These are phyloP conservation scores for Anhinga anhinga DNA, from an alignment of 2,113 vertebrate genomes.

Conservation along the genomic window DNA sequence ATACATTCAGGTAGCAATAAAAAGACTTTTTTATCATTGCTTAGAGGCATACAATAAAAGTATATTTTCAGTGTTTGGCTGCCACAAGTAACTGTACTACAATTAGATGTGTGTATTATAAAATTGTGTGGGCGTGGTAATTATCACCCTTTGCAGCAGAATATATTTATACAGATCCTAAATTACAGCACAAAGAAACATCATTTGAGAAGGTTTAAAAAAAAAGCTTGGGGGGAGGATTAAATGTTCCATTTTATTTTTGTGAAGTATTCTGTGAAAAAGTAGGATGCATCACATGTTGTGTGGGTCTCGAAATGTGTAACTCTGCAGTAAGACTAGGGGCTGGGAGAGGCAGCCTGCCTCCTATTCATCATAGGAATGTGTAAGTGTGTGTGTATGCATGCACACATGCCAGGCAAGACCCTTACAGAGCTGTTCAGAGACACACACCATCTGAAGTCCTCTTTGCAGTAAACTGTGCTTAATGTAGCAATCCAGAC, in stretches of 20 bases:
- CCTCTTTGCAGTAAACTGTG: not conserved
- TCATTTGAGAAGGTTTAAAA: not conserved
- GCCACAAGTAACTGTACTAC: conserved; percentile 64
- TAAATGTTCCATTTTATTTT: conserved; percentile 31
- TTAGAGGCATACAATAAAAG: conserved; percentile 43
- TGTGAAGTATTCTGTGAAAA: not conserved
- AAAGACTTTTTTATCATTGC: not conserved
- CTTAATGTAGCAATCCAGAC: not conserved
- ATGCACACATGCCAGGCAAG: not conserved
- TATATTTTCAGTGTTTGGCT: conserved; percentile 58
- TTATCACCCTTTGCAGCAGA: conserved; percentile 65
- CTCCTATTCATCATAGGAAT: not conserved
- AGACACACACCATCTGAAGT: not conserved
- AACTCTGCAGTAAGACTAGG: not conserved
- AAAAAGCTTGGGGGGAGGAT: not conserved
- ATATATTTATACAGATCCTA: conserved; percentile 67
- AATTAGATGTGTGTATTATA: conserved; percentile 68
- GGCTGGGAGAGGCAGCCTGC: not conserved
- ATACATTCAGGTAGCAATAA: conserved; percentile 36
- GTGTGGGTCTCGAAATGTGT: not conserved
- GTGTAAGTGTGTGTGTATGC: not conserved
- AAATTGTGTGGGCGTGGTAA: conserved; percentile 62
- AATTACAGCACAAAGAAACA: conserved; percentile 65
- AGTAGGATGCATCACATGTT: not conserved
- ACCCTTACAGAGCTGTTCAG: not conserved